Percentiles rank a stretch among this genome's conserved stretches.
Evolutionary conservation across 2,797 vertebrate species (phyloP).

Genomic region (Dendrocincla fuliginosa): DNA sequence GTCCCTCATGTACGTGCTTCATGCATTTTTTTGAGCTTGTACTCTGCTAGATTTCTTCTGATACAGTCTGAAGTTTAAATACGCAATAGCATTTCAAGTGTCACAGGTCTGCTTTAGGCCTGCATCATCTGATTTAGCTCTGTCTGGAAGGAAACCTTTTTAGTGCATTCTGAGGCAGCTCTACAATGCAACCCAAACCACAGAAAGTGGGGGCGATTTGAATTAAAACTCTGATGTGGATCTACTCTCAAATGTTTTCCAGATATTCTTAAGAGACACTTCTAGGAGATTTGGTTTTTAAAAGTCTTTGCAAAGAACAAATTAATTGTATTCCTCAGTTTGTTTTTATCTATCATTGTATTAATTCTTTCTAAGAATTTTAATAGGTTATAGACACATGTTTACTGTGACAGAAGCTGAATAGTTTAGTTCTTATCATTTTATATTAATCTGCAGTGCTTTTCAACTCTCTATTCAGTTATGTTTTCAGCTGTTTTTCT

Average conservation of each 20-base stretch:
- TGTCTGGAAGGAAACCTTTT: background rate
- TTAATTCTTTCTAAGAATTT: constrained; percentile 25
- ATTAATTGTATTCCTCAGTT: background rate
- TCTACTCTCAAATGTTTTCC: background rate
- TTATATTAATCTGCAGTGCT: constrained; percentile 1
- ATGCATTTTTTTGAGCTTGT: background rate
- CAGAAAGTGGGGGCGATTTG: background rate
- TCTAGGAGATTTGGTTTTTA: background rate
- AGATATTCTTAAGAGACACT: background rate
- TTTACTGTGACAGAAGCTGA: constrained; percentile 4
- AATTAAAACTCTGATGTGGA: background rate
- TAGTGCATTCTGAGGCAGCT: background rate
- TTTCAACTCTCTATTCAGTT: constrained; percentile 18
- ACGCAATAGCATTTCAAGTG: background rate
- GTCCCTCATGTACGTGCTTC: background rate
- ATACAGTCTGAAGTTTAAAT: background rate
- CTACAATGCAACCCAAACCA: background rate
- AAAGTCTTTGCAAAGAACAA: background rate
- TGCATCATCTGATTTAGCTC: background rate
- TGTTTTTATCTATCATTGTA: background rate
- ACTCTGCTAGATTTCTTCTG: background rate
- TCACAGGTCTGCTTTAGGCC: background rate
- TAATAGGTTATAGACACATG: background rate
- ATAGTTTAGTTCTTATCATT: constrained; percentile 10
- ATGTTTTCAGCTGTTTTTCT: constrained; percentile 7